These are phyloP conservation scores for Melangyna quadrimaculata DNA, from an alignment of 2,888 invertebrate species.

Conservation along the genomic window DNA sequence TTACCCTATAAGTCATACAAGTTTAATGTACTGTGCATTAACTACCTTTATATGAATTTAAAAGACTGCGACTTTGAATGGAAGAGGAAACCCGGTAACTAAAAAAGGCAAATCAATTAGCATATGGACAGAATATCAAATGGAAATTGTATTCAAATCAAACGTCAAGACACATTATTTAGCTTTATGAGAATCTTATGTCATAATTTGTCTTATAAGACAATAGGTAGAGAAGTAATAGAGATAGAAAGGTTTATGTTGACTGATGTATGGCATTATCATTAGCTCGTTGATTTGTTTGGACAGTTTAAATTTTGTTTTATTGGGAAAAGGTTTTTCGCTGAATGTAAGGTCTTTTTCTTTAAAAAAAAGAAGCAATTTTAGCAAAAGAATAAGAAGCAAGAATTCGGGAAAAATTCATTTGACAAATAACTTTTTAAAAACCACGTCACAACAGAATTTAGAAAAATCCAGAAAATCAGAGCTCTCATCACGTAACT, in stretches of 20 bases:
- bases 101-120: slow-evolving; percentile 38
- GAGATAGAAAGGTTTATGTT: no score
- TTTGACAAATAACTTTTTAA: background rate
- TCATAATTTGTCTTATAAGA: background rate
- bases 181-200: background rate
- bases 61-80: background rate
- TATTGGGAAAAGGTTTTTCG: no score
- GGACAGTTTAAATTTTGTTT: no score
- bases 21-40: slow-evolving; percentile 12
- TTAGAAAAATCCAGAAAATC: background rate
- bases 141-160: background rate
- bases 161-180: background rate
- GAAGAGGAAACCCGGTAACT: slow-evolving; percentile 27
- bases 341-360: no score
- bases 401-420: no score
- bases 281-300: no score
- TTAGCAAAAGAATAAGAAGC: no score
- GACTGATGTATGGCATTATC: no score
- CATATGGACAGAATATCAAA: slow-evolving; percentile 34
- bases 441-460: background rate
- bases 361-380: no score
- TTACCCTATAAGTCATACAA: slow-evolving; percentile 42
- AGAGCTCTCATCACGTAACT: no score
- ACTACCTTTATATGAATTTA: background rate
- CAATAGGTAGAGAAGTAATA: background rate